Evolutionary conservation across 2,113 vertebrate species (phyloP).

Genomic region (Oncorhynchus masou): DNA sequence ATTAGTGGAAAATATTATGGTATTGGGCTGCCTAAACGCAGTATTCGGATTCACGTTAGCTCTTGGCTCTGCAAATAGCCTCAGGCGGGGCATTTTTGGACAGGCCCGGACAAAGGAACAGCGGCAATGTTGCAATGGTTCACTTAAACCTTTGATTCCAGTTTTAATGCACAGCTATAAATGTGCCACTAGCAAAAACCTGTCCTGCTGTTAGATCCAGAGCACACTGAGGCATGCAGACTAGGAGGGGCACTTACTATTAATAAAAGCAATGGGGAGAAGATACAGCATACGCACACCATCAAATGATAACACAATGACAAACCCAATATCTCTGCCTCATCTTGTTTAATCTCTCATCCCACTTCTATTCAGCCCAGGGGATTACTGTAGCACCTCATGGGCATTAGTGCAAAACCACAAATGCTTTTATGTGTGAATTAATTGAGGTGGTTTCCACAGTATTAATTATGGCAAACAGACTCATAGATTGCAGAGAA

Average conservation of each 20-base stretch:
- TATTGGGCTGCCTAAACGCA: no score
- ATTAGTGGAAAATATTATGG: no score
- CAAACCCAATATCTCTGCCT: not conserved
- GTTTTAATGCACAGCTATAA: conserved; percentile 79
- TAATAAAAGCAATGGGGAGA: conserved; percentile 51
- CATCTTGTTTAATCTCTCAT: conserved; percentile 36
- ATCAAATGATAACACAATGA: conserved; percentile 41
- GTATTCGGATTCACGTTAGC: conserved; percentile 27
- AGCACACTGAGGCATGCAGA: conserved; percentile 56
- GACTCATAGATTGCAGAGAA: conserved; percentile 49
- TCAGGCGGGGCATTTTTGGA: conserved; percentile 72
- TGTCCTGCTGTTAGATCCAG: conserved; percentile 58
- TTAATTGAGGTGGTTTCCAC: conserved; percentile 61
- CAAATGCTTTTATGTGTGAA: conserved; percentile 53
- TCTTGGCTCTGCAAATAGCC: conserved; percentile 62
- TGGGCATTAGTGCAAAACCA: conserved; percentile 18
- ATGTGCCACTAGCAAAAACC: conserved; percentile 74
- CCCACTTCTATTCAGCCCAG: conserved; percentile 28
- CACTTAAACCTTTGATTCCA: conserved; percentile 75
- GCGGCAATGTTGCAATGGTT: conserved; percentile 50
- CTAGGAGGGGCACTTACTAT: conserved; percentile 59
- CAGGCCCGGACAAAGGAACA: conserved; percentile 75
- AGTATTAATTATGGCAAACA: conserved; percentile 68
- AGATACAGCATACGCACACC: conserved; percentile 26
- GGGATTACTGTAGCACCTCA: not conserved